Conservation (phyloP, 2,888 invertebrate species). For the Drosophila setosimentum region DNA sequence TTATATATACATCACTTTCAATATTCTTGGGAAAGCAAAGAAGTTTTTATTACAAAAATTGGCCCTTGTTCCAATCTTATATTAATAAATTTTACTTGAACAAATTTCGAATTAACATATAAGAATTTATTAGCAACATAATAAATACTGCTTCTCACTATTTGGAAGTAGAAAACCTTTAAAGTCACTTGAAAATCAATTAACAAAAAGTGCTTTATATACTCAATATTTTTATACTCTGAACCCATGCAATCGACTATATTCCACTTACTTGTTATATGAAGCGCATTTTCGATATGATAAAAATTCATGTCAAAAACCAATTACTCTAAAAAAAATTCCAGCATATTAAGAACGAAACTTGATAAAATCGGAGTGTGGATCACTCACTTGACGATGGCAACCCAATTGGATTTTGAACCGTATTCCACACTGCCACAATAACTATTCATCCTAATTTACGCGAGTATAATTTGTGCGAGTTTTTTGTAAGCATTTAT, state of each 20-base stretch:
- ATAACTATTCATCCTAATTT: constrained; percentile 14
- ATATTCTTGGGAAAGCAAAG: background rate
- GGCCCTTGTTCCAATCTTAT: background rate
- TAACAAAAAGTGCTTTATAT: background rate
- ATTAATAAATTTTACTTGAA: background rate
- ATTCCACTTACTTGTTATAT: too few relatives aligned
- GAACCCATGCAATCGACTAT: too few relatives aligned
- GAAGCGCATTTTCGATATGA: background rate
- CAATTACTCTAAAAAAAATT: constrained; percentile 47
- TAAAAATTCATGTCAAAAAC: background rate
- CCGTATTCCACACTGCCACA: constrained; percentile 21
- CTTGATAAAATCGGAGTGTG: constrained; percentile 1
- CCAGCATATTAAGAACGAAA: constrained; percentile 46
- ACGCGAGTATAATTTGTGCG: background rate
- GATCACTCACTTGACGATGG: constrained; percentile 7
- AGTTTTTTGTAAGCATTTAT: background rate
- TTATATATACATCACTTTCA: too few relatives aligned
- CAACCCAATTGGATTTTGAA: constrained; percentile 5
- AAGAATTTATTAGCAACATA: background rate
- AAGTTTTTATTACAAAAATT: background rate
- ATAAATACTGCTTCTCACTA: background rate
- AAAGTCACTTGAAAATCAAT: background rate
- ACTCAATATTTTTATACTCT: background rate
- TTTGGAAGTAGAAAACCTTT: background rate
- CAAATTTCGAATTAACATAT: background rate